Evolutionary conservation across 2,113 vertebrate genomes (phyloP).

Genomic region (Elgaria multicarinata): DNA sequence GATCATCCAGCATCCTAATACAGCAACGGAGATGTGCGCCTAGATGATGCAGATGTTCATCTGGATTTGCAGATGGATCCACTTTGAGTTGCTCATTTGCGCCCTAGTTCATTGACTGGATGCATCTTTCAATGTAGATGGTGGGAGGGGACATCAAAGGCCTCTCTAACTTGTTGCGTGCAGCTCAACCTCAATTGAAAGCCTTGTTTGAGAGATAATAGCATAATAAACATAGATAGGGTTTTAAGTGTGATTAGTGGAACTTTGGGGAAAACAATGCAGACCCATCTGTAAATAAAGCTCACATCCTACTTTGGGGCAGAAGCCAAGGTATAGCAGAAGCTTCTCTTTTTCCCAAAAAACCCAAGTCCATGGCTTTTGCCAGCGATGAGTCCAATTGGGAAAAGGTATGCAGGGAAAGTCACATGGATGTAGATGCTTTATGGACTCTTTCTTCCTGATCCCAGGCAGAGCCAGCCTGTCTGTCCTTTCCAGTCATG

Average conservation of each 20-base stretch:
- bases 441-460: constrained; percentile 82
- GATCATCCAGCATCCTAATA: neutral
- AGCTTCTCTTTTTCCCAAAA: neutral
- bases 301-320: neutral
- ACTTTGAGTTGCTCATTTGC: neutral
- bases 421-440: constrained; percentile 62
- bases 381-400: neutral
- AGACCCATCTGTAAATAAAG: neutral
- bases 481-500: constrained; percentile 97
- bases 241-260: neutral
- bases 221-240: neutral
- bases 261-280: neutral
- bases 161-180: neutral
- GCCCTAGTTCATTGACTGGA: neutral
- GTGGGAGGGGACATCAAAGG: too few species aligned
- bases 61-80: neutral
- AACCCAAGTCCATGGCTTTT: neutral
- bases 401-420: constrained; percentile 50
- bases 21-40: neutral
- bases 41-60: neutral
- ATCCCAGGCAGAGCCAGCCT: constrained; percentile 96
- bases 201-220: neutral
- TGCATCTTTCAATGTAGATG: neutral
- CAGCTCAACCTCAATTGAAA: neutral
- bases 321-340: fast-evolving